Evolutionary conservation across 1,140 invertebrate genomes (phyloP).

Genomic region (Dendrolimus kikuchii): DNA sequence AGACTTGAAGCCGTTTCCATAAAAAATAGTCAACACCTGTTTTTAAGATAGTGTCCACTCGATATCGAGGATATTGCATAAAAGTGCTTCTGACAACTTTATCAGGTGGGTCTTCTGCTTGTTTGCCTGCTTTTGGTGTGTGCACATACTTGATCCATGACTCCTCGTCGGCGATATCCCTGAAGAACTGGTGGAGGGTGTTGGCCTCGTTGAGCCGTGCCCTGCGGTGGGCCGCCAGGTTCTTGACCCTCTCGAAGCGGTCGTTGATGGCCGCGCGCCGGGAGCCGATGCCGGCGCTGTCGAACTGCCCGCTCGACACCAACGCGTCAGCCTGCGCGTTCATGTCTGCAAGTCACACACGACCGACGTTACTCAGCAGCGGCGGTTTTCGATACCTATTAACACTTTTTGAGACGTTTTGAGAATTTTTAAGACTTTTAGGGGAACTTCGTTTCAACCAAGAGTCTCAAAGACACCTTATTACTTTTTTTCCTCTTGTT

Average conservation of each 20-base stretch:
- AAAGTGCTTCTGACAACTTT: too few species aligned
- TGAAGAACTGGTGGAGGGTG: constrained; percentile 98
- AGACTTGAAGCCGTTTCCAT: too few species aligned
- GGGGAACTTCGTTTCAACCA: too few species aligned
- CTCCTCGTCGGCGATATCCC: constrained; percentile 99
- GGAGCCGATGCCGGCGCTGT: constrained; percentile 93
- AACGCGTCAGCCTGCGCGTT: constrained; percentile 94
- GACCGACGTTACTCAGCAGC: neutral
- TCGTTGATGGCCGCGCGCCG: constrained; percentile 95
- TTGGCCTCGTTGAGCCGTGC: constrained; percentile 95
- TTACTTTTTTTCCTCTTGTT: too few species aligned
- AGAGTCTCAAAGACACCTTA: too few species aligned
- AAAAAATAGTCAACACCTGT: too few species aligned
- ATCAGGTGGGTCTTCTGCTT: neutral
- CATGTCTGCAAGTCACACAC: constrained; percentile 79
- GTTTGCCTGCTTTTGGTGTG: neutral
- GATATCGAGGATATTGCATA: too few species aligned
- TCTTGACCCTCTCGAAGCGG: constrained; percentile 93
- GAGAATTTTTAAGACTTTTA: too few species aligned
- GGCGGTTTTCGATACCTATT: too few species aligned
- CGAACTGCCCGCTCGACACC: constrained; percentile 96
- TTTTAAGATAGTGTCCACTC: too few species aligned
- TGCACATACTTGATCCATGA: constrained; percentile 96
- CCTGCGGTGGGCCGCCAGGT: constrained; percentile 92
- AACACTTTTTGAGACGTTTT: too few species aligned